Evolutionary conservation across 2,888 invertebrate genomes (phyloP).

Genomic region (Seladonia tumulorum): DNA sequence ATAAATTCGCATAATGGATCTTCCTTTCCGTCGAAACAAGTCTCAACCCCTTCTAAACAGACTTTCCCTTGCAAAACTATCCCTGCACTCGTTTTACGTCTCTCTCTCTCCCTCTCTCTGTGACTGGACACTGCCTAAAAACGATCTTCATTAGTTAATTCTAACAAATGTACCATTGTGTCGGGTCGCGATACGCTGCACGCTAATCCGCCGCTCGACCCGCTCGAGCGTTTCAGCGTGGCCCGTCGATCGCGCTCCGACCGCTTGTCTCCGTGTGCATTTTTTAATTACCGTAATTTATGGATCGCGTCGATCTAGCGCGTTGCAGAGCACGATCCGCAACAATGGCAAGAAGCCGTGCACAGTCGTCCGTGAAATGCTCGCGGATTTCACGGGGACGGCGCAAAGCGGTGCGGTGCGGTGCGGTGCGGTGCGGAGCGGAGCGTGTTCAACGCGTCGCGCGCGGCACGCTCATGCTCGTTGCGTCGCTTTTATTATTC

Average conservation of each 20-base stretch:
- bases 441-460: constrained; percentile 12
- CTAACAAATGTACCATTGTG: neutral
- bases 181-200: neutral
- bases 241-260: neutral
- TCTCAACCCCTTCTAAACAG: neutral
- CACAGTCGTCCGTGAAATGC: constrained; percentile 58
- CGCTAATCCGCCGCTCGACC: neutral
- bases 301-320: constrained; percentile 24
- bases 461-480: constrained; percentile 33
- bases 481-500: constrained; percentile 27
- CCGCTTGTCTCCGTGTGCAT: neutral
- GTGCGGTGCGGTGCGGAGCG: neutral
- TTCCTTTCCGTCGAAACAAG: neutral
- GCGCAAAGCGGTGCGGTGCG: neutral
- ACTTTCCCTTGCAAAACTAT: neutral
- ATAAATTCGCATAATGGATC: no score
- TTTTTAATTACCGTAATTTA: constrained; percentile 42
- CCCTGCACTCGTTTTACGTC: neutral
- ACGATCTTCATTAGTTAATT: neutral
- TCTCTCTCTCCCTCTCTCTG: neutral
- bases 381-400: constrained; percentile 12
- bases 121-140: neutral
- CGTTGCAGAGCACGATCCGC: neutral
- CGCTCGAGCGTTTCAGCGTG: constrained; percentile 19
- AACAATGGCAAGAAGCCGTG: constrained; percentile 45